Conservation (phyloP, 1,140 invertebrate species). For the Pygmarrhopalites habei region DNA sequence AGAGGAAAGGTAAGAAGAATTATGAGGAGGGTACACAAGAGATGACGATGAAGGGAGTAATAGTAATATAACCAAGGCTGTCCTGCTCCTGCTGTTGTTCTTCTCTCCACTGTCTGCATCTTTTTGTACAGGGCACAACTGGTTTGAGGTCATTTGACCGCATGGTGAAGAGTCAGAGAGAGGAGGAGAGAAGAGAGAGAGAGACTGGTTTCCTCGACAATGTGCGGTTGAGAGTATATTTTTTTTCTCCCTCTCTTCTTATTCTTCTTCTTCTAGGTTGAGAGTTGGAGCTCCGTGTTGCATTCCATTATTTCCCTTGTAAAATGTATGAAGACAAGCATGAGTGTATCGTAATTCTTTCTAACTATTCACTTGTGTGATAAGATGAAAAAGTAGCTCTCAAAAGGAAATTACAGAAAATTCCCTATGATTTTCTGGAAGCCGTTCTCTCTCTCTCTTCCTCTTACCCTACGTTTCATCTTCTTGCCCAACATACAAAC, state of each 20-base stretch:
- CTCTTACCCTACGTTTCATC: too few species aligned
- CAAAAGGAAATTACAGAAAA: too few species aligned
- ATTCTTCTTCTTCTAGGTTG: too few species aligned
- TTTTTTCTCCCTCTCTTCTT: too few species aligned
- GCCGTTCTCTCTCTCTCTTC: too few species aligned
- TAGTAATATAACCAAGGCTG: slow-evolving; percentile 2
- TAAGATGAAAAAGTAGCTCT: too few species aligned
- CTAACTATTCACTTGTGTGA: slow-evolving; percentile 4
- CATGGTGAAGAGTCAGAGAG: neutral
- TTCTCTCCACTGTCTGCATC: neutral
- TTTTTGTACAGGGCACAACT: neutral
- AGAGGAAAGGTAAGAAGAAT: neutral
- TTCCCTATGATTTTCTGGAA: too few species aligned
- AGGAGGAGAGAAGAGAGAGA: too few species aligned
- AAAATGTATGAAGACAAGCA: slow-evolving; percentile 13
- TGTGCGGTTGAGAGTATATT: too few species aligned
- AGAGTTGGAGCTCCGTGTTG: too few species aligned
- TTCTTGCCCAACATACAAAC: too few species aligned
- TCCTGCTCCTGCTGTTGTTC: neutral
- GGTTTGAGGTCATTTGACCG: slow-evolving; percentile 11
- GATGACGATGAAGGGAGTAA: slow-evolving; percentile 8
- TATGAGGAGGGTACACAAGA: slow-evolving; percentile 3
- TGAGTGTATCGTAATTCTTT: slow-evolving; percentile 11
- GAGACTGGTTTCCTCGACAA: too few species aligned
- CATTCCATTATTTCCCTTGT: slow-evolving; percentile 4